Percentiles rank a stretch among this genome's conserved stretches.
Conservation (phyloP, 92 coral and sea anemone species). For the Palythoa grandiflora region DNA sequence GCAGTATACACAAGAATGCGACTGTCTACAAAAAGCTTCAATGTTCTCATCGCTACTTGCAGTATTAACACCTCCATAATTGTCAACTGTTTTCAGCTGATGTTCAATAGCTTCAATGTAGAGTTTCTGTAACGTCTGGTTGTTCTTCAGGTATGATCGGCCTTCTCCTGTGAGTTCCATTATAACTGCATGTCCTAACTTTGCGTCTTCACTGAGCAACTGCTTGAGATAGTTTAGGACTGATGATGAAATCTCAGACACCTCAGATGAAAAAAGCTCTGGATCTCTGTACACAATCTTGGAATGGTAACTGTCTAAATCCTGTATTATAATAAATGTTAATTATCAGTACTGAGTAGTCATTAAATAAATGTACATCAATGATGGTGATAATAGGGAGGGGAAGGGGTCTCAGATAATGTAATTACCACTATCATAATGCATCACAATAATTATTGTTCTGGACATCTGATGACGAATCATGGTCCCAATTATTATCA, state of each 20-base stretch:
- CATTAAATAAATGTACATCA: not conserved
- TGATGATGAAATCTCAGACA: conserved; percentile 75
- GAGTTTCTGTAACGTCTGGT: conserved; percentile 74
- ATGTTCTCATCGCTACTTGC: conserved; percentile 11
- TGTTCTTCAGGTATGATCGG: conserved; percentile 73
- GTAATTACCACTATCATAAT: too few relatives aligned
- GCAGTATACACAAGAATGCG: conserved; percentile 60
- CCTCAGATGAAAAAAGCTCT: conserved; percentile 66
- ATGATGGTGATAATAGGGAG: not conserved
- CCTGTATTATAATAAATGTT: conserved; percentile 59
- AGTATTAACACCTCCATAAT: conserved; percentile 5
- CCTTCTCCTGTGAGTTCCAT: conserved; percentile 74
- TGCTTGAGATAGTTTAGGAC: conserved; percentile 65
- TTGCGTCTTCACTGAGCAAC: conserved; percentile 76
- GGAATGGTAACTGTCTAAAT: conserved; percentile 88
- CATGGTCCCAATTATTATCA: too few relatives aligned
- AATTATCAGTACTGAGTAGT: not conserved
- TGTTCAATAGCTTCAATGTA: conserved; percentile 72
- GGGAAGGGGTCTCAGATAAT: not conserved
- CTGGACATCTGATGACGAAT: too few relatives aligned
- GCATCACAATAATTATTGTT: too few relatives aligned
- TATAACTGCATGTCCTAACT: conserved; percentile 85
- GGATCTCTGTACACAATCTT: conserved; percentile 83
- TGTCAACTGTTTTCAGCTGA: conserved; percentile 60
- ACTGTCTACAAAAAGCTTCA: conserved; percentile 14